Conservation (phyloP, 2,888 invertebrate species). For the Pinctada fucata region DNA sequence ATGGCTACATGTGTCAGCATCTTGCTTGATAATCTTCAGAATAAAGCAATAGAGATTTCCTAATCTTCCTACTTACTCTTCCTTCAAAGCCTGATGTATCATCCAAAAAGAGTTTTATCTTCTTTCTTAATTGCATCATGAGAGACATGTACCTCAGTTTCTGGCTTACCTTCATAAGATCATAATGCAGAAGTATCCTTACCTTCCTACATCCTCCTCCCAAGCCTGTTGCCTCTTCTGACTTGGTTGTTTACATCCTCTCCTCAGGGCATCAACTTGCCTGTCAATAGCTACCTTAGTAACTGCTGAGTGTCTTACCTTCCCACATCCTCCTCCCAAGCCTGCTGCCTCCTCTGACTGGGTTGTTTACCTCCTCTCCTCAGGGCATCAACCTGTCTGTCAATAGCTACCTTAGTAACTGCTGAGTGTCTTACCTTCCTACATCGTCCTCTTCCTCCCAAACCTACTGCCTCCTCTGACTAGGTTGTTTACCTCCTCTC, state of each 20-base stretch:
- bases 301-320: neutral
- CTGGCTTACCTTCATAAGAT: neutral
- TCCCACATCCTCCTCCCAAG: constrained; percentile 23
- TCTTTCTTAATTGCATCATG: constrained; percentile 6
- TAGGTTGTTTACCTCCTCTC: neutral
- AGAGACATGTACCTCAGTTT: neutral
- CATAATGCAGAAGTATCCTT: neutral
- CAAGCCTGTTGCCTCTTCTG: constrained; percentile 25
- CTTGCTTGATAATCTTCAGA: too few relatives aligned
- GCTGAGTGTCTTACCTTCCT: neutral
- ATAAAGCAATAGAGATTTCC: neutral
- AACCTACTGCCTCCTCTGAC: neutral
- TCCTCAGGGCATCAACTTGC: neutral
- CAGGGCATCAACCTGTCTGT: constrained; percentile 1
- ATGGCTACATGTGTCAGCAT: too few relatives aligned
- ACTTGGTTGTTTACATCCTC: constrained; percentile 4
- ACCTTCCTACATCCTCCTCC: neutral
- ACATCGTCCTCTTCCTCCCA: neutral
- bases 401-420: neutral
- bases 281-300: neutral
- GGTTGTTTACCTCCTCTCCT: neutral
- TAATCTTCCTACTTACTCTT: constrained; percentile 2
- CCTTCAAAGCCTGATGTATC: constrained; percentile 20
- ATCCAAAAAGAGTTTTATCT: constrained; percentile 3
- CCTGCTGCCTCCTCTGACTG: constrained; percentile 42